These are phyloP conservation scores for Sebastes vulpes DNA, from an alignment of 2,797 vertebrate species.

Conservation along the genomic window DNA sequence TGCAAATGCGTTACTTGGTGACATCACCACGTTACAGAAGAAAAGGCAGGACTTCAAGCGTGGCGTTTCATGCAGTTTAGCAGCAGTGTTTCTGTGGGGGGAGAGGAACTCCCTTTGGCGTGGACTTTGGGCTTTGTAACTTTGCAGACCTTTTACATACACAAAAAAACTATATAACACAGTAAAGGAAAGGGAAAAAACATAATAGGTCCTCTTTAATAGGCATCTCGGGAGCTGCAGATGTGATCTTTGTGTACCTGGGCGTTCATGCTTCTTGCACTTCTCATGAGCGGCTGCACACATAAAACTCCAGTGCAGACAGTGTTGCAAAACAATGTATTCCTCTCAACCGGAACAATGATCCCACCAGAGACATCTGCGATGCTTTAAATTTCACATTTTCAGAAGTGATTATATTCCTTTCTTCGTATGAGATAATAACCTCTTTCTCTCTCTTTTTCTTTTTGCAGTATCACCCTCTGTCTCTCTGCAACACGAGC, in stretches of 20 bases:
- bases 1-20: no score
- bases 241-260: not conserved
- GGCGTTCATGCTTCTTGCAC: not conserved
- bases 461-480: constrained; percentile 91
- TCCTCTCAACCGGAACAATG: not conserved
- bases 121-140: no score
- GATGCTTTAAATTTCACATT: not conserved
- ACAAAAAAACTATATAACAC: no score
- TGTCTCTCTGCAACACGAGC: constrained; percentile 97
- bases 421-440: not conserved
- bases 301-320: not conserved
- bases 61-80: no score
- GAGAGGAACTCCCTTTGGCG: no score
- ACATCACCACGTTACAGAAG: no score
- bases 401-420: not conserved
- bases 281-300: not conserved
- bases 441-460: not conserved
- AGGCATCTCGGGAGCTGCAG: not conserved
- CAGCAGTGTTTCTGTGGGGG: no score
- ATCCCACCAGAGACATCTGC: not conserved
- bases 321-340: not conserved
- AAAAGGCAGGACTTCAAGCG: no score
- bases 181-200: no score
- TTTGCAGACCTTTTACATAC: no score
- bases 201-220: no score